Evolutionary conservation across 2,888 invertebrate species (phyloP).

Genomic region (Linnaemya vulpina): DNA sequence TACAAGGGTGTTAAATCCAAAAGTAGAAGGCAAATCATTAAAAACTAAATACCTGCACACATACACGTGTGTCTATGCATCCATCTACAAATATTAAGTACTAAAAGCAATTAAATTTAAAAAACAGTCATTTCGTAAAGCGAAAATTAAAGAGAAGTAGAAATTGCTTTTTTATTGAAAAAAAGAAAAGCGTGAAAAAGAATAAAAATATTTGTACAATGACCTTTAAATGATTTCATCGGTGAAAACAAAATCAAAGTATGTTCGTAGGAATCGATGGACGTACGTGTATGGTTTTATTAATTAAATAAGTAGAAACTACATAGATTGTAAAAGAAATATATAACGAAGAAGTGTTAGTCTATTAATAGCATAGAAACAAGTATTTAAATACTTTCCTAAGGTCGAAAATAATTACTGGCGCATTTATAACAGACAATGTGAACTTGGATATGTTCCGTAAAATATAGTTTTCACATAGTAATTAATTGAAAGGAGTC

Average conservation of each 20-base stretch:
- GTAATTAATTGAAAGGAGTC: too few species aligned
- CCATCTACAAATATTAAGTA: not conserved
- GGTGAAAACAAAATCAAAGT: conserved; percentile 9
- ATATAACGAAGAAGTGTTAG: not conserved
- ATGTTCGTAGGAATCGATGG: not conserved
- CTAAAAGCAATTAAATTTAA: conserved; percentile 15
- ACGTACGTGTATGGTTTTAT: not conserved
- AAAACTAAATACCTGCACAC: not conserved
- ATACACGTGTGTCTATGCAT: too few species aligned
- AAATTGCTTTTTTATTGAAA: not conserved
- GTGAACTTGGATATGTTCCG: too few species aligned
- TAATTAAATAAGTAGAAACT: not conserved
- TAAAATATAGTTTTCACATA: too few species aligned
- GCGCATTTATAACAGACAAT: too few species aligned
- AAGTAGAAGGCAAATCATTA: conserved; percentile 16
- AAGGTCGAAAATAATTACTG: too few species aligned
- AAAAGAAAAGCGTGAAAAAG: not conserved
- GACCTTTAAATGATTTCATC: conserved; percentile 56
- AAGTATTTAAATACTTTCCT: too few species aligned
- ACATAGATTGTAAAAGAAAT: not conserved
- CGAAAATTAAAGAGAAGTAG: not conserved
- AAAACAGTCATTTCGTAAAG: not conserved
- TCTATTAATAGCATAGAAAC: not conserved
- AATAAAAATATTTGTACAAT: conserved; percentile 49
- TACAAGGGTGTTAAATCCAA: conserved; percentile 49